Evolutionary conservation across 1,140 invertebrate species (phyloP), one percentile per base, ranked within the genome.

Genomic region (Tachypleus tridentatus): DNA sequence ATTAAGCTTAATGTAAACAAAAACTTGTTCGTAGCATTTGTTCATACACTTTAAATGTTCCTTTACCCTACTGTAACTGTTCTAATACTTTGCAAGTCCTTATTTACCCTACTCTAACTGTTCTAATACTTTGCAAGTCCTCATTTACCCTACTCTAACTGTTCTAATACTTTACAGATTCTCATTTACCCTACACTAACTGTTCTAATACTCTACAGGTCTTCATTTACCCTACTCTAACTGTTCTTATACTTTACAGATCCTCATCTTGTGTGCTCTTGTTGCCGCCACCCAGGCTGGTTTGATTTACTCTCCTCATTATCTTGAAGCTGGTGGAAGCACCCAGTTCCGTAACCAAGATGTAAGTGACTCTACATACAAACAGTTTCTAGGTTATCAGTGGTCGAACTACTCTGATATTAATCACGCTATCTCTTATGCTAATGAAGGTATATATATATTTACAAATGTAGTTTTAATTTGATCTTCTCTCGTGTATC

Each of bases 281-380:
- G 10, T 57, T 29, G 56, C 56, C 8, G 56, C 56, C n/a, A 29
- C 56, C 47, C 56, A 57, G 47, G 56, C 56, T 57, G 56, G 29
- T 29, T 29, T 29, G 29, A 29, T 57, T 4, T 29, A 10, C n/a
- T 0, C 47, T 57, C 56, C 47, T 6, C 56, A 57, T 10, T 29
- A 57, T 29, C 56, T 57, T 9, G 53, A 65, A 53, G 66, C 69
- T 58, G 69, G 69, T 29, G 60, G 61, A 5, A 64, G 62, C 9
- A 49, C 61, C 29, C 69, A 70, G 63, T 69, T 62, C 59, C 51
- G 69, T 56, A 62, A 49, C 10, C 69, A 70, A 62, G 67, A 70
- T 62, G 64, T 66, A 63, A 54, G n/a, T 54, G 53, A 54, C n/a
- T n/a, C n/a, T 3, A 3, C n/a, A n/a, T 3, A 3, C n/a, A n/a